Conservation (phyloP, 2,113 vertebrate genomes). For the Scopus umbretta region DNA sequence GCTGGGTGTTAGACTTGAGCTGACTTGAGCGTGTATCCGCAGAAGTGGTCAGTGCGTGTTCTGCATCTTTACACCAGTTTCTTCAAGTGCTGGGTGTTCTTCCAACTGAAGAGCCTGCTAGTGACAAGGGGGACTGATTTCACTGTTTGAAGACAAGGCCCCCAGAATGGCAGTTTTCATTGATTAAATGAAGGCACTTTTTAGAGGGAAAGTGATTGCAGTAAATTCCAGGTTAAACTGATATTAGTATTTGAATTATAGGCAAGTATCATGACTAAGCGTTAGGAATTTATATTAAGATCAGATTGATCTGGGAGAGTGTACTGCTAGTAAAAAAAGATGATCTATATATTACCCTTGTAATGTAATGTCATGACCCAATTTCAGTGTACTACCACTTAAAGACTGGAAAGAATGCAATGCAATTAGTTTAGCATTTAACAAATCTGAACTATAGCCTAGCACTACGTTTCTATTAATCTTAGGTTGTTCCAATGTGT, state of each 20-base stretch:
- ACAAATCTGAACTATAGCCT: neutral
- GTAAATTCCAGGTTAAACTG: conserved; percentile 1
- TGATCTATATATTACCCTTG: neutral
- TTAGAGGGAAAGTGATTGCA: neutral
- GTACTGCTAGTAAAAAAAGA: neutral
- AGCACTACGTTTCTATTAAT: neutral
- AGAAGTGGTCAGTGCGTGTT: neutral
- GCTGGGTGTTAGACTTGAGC: neutral
- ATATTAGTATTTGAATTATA: conserved; percentile 8
- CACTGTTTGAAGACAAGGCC: neutral
- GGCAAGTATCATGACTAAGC: neutral
- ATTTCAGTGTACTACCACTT: neutral
- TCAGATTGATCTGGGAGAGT: neutral
- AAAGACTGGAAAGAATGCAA: neutral
- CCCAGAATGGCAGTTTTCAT: neutral
- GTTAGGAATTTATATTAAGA: neutral
- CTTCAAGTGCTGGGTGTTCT: neutral
- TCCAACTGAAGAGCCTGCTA: neutral
- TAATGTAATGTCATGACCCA: neutral
- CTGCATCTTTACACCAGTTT: neutral
- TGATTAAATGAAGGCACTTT: conserved; percentile 22
- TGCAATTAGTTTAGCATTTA: conserved; percentile 5
- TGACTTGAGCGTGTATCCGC: neutral
- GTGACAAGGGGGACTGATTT: conserved; percentile 4
- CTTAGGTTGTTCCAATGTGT: neutral